Conservation (phyloP, 2,113 vertebrate species). For the Proterorhinus semilunaris region DNA sequence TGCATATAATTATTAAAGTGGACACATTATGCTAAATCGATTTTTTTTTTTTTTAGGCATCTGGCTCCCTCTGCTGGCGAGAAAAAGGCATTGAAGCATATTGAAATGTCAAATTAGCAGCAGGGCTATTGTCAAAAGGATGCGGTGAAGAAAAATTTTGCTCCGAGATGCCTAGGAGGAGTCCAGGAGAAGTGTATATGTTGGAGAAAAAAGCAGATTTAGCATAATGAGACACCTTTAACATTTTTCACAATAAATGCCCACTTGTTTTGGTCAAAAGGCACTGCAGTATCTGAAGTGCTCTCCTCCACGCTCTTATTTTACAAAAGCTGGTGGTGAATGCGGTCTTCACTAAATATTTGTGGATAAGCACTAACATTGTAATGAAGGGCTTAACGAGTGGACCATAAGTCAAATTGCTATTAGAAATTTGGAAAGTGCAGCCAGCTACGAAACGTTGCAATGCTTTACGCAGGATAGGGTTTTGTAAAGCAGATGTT, state of each 20-base stretch:
- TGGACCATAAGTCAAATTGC: too few relatives aligned
- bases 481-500: not conserved
- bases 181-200: not conserved
- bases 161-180: not conserved
- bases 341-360: not conserved
- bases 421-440: too few relatives aligned
- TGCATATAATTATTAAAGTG: slow-evolving; percentile 2
- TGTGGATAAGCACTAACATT: not conserved
- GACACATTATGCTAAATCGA: not conserved
- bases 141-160: not conserved
- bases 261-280: slow-evolving; percentile 9
- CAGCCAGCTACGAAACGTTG: too few relatives aligned
- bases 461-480: not conserved
- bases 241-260: slow-evolving; percentile 7
- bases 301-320: not conserved
- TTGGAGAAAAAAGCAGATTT: not conserved
- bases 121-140: not conserved
- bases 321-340: not conserved
- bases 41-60: not conserved
- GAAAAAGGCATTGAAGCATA: not conserved
- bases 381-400: not conserved
- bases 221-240: not conserved
- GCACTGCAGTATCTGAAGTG: not conserved
- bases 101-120: not conserved
- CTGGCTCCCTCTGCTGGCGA: not conserved